Conservation (phyloP, 1,140 invertebrate genomes). For the Mylabris phalerata region DNA sequence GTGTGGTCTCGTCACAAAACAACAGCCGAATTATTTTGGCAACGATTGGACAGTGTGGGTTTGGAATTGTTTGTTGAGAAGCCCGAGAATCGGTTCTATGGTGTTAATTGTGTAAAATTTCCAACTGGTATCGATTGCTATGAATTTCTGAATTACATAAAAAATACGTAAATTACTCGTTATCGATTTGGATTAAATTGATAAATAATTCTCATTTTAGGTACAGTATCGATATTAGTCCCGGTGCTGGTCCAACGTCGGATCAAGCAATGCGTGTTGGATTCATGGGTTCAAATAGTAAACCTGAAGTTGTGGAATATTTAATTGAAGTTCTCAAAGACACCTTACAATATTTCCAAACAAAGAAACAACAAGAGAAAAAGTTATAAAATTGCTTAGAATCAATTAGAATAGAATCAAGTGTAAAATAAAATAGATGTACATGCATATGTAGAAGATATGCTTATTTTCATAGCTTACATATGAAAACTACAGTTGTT, state of each 20-base stretch:
- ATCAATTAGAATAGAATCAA: no score
- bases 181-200: neutral
- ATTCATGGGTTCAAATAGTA: slow-evolving; percentile 1
- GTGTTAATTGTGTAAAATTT: slow-evolving; percentile 1
- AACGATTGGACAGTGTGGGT: slow-evolving; percentile 5
- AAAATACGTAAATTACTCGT: neutral
- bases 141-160: neutral
- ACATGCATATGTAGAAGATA: no score
- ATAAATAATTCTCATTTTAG: neutral
- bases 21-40: neutral
- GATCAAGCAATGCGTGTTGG: slow-evolving; percentile 4
- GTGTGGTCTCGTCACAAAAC: slow-evolving; percentile 5
- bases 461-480: no score
- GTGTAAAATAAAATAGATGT: no score
- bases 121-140: neutral
- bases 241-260: neutral
- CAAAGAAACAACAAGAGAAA: neutral
- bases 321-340: neutral
- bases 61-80: slow-evolving; percentile 7
- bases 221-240: slow-evolving; percentile 2
- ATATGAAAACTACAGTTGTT: no score
- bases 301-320: slow-evolving; percentile 2
- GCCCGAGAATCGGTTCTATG: slow-evolving; percentile 6
- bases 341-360: neutral
- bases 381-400: no score